A percentile compares a stretch with the other conserved stretches of the same genome.
phyloP scores from a whole-genome alignment of 2,888 invertebrate genomes.

The Drosophila gaucha region DNA sequence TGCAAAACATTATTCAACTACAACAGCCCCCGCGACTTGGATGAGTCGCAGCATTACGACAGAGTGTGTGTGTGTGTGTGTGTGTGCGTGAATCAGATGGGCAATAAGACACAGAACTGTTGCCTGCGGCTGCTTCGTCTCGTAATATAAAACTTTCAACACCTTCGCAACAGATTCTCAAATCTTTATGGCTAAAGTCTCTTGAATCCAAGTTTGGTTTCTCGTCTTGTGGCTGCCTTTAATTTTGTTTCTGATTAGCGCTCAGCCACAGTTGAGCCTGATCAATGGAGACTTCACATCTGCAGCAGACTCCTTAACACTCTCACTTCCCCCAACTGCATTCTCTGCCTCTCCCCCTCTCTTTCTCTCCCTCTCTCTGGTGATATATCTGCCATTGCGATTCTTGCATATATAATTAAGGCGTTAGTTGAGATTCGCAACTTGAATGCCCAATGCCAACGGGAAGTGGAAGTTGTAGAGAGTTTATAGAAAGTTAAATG shows the following conservation, averaged over 20 bases:
- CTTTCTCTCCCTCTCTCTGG: constrained; percentile 30
- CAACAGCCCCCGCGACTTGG: constrained; percentile 23
- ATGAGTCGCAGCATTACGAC: constrained; percentile 6
- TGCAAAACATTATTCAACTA: constrained; percentile 64
- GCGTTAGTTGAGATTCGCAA: constrained; percentile 34
- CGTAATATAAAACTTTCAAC: constrained; percentile 70
- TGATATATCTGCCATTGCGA: constrained; percentile 75
- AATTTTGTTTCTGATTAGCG: constrained; percentile 75
- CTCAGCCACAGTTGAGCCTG: constrained; percentile 6
- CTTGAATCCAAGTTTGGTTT: background rate
- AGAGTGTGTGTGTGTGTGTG: background rate
- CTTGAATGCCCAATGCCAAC: constrained; percentile 44
- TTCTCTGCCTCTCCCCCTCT: background rate
- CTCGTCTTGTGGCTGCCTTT: constrained; percentile 25
- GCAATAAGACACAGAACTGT: constrained; percentile 22
- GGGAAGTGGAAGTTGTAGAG: too few species aligned
- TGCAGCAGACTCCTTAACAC: background rate
- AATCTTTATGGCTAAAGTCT: constrained; percentile 58
- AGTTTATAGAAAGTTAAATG: too few species aligned
- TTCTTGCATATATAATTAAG: constrained; percentile 78
- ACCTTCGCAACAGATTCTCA: constrained; percentile 59
- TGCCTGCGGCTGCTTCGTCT: constrained; percentile 50
- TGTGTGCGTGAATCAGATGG: background rate
- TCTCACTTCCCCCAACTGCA: background rate
- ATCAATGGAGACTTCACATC: constrained; percentile 31